Percentiles rank a stretch among this genome's conserved stretches.
phyloP scores from a whole-genome alignment of 53 echinoderm and acorn worm genomes.

The Hippasteria phrygiana region DNA sequence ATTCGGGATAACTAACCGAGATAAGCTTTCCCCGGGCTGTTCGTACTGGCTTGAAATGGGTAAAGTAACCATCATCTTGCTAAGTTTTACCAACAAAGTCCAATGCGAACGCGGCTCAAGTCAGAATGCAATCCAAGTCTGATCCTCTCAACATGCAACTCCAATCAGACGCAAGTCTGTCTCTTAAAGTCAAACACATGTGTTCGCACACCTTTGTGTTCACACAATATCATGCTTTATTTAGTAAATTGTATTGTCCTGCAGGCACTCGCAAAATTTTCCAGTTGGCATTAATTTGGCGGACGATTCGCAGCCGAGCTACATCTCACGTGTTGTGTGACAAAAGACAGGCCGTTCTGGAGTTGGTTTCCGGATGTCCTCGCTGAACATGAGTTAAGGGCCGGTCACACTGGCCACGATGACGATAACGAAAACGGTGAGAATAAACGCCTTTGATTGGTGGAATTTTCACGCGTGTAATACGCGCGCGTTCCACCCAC shows the following conservation, averaged over 20 bases:
- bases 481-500: no score
- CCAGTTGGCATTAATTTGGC: not conserved
- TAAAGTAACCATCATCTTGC: no score
- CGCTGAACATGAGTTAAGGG: slow-evolving; percentile 37
- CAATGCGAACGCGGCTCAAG: not conserved
- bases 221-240: not conserved
- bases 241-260: not conserved
- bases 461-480: no score
- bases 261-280: not conserved
- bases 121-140: not conserved
- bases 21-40: no score
- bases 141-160: not conserved
- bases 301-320: not conserved
- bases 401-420: no score
- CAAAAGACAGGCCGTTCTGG: not conserved
- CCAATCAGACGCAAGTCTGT: not conserved
- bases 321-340: not conserved
- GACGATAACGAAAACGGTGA: no score
- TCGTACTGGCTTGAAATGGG: no score
- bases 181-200: not conserved
- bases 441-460: no score
- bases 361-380: slow-evolving; percentile 14
- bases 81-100: no score
- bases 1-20: no score
- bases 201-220: not conserved